A percentile compares a stretch with the other conserved stretches of the same genome.
Evolutionary conservation across 2,113 vertebrate species (phyloP).

Genomic region (Pteropus alecto): DNA sequence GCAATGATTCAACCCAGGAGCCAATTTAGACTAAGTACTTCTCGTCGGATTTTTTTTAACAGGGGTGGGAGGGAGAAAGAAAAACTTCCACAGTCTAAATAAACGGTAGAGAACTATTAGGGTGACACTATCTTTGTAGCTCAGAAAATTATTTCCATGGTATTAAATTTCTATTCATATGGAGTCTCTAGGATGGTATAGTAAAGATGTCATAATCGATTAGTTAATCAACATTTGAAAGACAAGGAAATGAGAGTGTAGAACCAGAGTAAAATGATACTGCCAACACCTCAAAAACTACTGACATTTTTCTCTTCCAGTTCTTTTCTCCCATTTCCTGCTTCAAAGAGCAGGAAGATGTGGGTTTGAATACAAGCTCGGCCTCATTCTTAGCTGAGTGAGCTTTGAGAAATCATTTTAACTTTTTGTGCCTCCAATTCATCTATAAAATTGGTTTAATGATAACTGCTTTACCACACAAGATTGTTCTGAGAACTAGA

Average conservation of each 20-base stretch:
- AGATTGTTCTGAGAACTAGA: not conserved
- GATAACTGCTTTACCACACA: not conserved
- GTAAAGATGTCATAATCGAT: not conserved
- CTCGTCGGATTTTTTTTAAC: not conserved
- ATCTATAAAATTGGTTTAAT: not conserved
- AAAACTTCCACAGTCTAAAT: constrained; percentile 8
- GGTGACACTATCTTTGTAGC: not conserved
- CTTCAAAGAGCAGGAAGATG: not conserved
- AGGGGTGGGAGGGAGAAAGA: not conserved
- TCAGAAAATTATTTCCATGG: constrained; percentile 23
- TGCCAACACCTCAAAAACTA: not conserved
- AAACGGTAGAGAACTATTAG: not conserved
- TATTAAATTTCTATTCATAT: not conserved
- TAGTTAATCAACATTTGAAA: constrained; percentile 26
- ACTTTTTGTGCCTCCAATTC: not conserved
- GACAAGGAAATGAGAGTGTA: not conserved
- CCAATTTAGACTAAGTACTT: constrained; percentile 38
- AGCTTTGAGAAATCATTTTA: constrained; percentile 10
- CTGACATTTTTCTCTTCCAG: constrained; percentile 21
- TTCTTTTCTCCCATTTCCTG: not conserved
- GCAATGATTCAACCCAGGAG: not conserved
- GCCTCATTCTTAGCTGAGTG: not conserved
- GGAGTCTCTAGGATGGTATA: not conserved
- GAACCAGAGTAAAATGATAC: not conserved
- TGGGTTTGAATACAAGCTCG: not conserved